Conservation (phyloP, 2,113 vertebrate genomes). For the Syngnathus typhle region DNA sequence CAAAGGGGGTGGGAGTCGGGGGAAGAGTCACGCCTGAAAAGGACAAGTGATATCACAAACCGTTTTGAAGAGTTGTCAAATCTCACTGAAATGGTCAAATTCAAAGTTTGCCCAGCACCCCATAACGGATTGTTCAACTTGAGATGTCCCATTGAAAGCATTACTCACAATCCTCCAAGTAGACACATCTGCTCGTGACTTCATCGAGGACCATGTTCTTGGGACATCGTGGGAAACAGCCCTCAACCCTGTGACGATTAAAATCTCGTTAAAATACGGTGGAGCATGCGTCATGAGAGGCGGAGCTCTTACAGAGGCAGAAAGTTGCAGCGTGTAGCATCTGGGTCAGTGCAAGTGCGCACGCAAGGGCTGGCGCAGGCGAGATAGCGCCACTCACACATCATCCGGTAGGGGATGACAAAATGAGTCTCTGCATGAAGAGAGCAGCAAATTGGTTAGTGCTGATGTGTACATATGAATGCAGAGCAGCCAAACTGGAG, state of each 20-base stretch:
- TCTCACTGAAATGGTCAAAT: too few species aligned
- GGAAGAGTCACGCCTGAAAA: slow-evolving; percentile 65
- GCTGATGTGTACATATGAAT: background rate
- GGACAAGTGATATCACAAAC: background rate
- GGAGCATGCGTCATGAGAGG: background rate
- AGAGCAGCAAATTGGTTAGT: slow-evolving; percentile 1
- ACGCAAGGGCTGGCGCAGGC: slow-evolving; percentile 87
- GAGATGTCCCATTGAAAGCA: background rate
- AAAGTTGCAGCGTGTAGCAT: slow-evolving; percentile 83
- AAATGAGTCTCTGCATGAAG: slow-evolving; percentile 78
- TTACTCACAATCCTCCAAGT: slow-evolving; percentile 90
- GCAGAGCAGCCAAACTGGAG: background rate
- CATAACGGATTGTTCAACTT: background rate
- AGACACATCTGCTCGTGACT: slow-evolving; percentile 90
- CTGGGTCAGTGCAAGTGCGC: slow-evolving; percentile 85
- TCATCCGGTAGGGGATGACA: slow-evolving; percentile 87
- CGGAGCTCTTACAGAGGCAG: slow-evolving; percentile 83
- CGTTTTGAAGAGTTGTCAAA: background rate
- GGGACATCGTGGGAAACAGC: slow-evolving; percentile 92
- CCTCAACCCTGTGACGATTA: slow-evolving; percentile 81
- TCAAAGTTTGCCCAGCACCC: background rate
- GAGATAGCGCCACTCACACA: slow-evolving; percentile 95
- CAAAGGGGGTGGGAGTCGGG: slow-evolving; percentile 70
- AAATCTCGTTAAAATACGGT: slow-evolving; percentile 8
- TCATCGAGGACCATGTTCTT: slow-evolving; percentile 94